Base-by-base conservation (phyloP, 1,140 invertebrate genomes). In the Drosophila melanica region DNA sequence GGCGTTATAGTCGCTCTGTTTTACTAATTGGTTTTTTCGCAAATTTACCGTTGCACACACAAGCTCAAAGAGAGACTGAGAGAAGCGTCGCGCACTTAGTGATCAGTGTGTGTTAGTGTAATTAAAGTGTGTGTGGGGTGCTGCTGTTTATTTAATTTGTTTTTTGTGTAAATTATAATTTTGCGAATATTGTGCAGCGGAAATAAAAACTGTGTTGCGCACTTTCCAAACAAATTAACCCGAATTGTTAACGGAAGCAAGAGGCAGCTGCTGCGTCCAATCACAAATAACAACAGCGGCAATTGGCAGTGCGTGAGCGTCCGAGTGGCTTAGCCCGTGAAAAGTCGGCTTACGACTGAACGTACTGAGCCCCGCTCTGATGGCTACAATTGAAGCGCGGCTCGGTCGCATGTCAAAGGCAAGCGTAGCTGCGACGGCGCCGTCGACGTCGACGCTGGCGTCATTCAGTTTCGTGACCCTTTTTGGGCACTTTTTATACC, bases 181-280 rank as follows among this genome's bases (percentile, higher is more conserved):
- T 80, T 67, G 80, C 50, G 62, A 77, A 81, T 69, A 81, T 57
- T 70, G 66, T 81, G 65, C 72, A 73, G 45, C 80, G 80, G 81
- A 79, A 84, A 78, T 76, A 77, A 70, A 75, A 74, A 57, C 50
- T 62, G 55, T n/a, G 27, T 70, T 58, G 58, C 30, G 65, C 68
- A 87, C 80, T 84, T 85, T 84, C 81, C 60, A 86, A 86, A 82
- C 67, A 82, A 89, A 82, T 89, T 87, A 87, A 79, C 82, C 82
- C 82, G 73, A 86, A 86, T 87, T 66, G 60, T 47, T 35, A 82
- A 68, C 84, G 84, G 84, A 87, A 87, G 58, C 76, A 55, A 73
- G 47, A 75, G 59, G 41, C 66, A 48, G 51, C 27, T 58, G 57
- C 51, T 48, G 42, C 6, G 9, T 18, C 23, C 47, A 51, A 57